Conservation (phyloP, 2,888 invertebrate genomes). For the Parnassius orleans region DNA sequence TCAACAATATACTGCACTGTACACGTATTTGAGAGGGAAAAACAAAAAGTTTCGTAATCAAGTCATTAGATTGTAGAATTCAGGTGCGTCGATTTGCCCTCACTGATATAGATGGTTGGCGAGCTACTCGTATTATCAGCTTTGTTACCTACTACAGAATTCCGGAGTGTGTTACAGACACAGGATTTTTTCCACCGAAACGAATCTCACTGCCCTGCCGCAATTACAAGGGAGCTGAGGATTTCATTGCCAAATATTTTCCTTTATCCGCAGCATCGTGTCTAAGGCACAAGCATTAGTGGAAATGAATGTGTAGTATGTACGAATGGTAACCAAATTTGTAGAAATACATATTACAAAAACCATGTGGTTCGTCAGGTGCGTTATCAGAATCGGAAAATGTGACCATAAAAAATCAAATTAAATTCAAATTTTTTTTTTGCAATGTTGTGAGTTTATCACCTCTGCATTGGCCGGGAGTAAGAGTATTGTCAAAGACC, state of each 20-base stretch:
- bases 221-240: slow-evolving; percentile 67
- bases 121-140: slow-evolving; percentile 33
- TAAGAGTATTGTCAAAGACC: too few species aligned
- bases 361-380: too few species aligned
- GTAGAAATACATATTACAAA: too few species aligned
- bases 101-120: slow-evolving; percentile 23
- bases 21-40: background rate
- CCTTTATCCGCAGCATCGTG: slow-evolving; percentile 53
- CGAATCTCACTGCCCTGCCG: slow-evolving; percentile 36
- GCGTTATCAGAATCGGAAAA: too few species aligned
- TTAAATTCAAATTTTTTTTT: too few species aligned
- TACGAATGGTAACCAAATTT: too few species aligned
- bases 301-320: background rate
- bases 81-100: background rate
- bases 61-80: slow-evolving; percentile 6
- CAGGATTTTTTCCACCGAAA: slow-evolving; percentile 27
- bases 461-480: too few species aligned
- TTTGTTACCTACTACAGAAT: slow-evolving; percentile 35
- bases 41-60: slow-evolving; percentile 4
- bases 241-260: slow-evolving; percentile 78
- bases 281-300: slow-evolving; percentile 30
- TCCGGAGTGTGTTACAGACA: slow-evolving; percentile 28
- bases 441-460: too few species aligned
- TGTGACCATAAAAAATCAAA: too few species aligned
- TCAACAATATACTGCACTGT: too few species aligned